Conservation (phyloP, 2,113 vertebrate species). For the Atlantisia rogersi region DNA sequence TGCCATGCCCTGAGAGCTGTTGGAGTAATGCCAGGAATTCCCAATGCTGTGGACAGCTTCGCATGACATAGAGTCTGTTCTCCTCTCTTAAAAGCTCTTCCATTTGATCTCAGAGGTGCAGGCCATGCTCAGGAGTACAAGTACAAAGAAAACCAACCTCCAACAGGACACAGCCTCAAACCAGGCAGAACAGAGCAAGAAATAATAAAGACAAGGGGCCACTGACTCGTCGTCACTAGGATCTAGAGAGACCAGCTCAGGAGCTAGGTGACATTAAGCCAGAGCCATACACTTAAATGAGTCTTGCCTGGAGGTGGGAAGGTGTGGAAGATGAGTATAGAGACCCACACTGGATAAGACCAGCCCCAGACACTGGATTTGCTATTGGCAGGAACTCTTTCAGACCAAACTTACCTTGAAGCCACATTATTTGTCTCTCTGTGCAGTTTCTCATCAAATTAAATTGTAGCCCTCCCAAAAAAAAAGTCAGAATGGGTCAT, state of each 20-base stretch:
- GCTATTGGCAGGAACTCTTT: neutral
- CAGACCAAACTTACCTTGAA: neutral
- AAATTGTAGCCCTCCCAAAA: neutral
- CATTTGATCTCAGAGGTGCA: fast-evolving
- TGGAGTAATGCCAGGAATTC: neutral
- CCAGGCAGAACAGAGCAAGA: neutral
- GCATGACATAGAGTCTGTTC: neutral
- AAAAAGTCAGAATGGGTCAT: neutral
- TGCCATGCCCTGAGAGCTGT: neutral
- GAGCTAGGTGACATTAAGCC: neutral
- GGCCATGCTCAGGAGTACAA: neutral
- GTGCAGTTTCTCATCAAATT: neutral
- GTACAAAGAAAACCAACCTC: neutral
- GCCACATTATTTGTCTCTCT: neutral
- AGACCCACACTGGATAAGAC: neutral
- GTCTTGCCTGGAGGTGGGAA: neutral
- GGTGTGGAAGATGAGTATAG: neutral
- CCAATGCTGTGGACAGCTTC: neutral
- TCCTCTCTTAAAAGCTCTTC: neutral
- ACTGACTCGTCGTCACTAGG: neutral
- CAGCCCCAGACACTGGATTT: neutral
- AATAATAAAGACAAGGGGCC: neutral
- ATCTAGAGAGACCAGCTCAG: neutral
- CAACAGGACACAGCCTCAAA: neutral
- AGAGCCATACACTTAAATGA: neutral